Conservation (phyloP, 2,113 vertebrate species). For the Melozone crissalis region DNA sequence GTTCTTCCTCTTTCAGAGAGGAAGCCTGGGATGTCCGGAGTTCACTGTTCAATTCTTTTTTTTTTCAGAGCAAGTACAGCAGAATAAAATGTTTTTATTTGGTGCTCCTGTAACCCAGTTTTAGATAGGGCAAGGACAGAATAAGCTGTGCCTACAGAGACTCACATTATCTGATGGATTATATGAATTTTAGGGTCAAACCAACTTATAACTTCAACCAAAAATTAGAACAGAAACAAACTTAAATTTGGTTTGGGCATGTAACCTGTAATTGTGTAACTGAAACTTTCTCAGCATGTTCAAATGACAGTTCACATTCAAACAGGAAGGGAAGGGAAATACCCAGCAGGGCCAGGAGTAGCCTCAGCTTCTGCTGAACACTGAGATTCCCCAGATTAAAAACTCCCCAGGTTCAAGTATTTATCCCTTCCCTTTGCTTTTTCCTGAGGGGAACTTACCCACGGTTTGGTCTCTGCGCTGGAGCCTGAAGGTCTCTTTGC, state of each 20-base stretch:
- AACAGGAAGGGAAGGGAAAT: background rate
- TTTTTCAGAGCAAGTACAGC: background rate
- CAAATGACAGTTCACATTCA: background rate
- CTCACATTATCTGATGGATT: background rate
- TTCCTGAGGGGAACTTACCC: constrained; percentile 64
- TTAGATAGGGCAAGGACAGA: background rate
- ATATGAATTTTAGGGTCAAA: background rate
- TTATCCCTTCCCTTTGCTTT: background rate
- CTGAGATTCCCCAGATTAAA: background rate
- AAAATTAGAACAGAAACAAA: background rate
- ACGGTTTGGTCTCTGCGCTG: constrained; percentile 81
- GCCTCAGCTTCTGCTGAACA: background rate
- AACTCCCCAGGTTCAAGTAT: background rate
- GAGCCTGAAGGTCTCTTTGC: constrained; percentile 89
- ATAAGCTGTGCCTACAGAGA: background rate
- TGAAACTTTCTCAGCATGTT: background rate
- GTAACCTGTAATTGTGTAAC: background rate
- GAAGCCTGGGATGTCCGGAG: background rate
- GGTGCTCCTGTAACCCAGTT: background rate
- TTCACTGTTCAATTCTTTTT: background rate
- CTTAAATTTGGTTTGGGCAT: background rate
- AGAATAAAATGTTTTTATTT: background rate
- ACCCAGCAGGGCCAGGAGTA: background rate
- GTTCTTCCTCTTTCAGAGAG: background rate
- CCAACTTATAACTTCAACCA: background rate